Conservation (phyloP, 2,888 invertebrate genomes). For the Nephrotoma flavescens region DNA sequence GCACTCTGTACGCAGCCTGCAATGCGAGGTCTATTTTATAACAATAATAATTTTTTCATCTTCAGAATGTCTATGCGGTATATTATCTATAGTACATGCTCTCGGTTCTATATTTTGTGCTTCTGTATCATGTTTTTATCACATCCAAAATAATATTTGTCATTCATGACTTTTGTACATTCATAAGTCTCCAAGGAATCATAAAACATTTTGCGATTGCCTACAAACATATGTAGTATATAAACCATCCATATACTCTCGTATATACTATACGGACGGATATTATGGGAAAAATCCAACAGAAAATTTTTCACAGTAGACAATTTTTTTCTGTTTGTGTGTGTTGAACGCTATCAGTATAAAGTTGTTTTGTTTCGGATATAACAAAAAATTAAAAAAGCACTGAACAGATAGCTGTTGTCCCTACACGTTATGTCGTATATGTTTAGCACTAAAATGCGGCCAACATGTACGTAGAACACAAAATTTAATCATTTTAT, state of each 20-base stretch:
- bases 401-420: background rate
- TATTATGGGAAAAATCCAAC: background rate
- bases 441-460: background rate
- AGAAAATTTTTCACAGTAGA: background rate
- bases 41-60: background rate
- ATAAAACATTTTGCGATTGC: constrained; percentile 3
- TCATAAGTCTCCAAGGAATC: constrained; percentile 2
- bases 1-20: background rate
- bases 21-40: background rate
- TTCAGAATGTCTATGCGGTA: background rate
- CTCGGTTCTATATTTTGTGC: background rate
- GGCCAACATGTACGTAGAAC: background rate
- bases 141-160: constrained; percentile 2
- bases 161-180: constrained; percentile 1
- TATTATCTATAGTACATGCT: background rate
- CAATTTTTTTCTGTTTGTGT: background rate
- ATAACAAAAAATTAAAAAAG: background rate
- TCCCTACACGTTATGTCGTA: background rate
- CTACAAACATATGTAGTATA: background rate
- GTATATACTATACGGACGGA: background rate
- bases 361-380: background rate
- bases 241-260: background rate
- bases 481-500: background rate
- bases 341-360: background rate
- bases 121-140: constrained; percentile 1